Percentiles rank a stretch among this genome's conserved stretches.
Conservation (phyloP, 2,888 invertebrate species). For the Pristionchus mayeri region DNA sequence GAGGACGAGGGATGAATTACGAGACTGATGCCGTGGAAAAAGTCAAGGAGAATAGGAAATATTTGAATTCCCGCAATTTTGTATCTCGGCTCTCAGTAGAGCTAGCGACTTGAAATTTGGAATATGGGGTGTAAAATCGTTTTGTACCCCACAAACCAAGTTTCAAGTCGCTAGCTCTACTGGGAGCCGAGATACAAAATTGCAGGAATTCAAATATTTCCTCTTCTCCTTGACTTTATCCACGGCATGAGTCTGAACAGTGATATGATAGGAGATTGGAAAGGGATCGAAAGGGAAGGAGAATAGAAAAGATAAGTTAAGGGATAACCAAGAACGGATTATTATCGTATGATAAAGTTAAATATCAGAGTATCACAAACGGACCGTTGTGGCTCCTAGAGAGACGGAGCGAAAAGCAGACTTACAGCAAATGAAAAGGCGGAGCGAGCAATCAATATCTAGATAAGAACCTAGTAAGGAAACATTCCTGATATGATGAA, state of each 20-base stretch:
- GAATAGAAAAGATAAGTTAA: slow-evolving; percentile 29
- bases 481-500: slow-evolving; percentile 37
- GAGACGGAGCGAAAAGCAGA: slow-evolving; percentile 6
- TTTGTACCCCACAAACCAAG: no score
- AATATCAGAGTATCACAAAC: slow-evolving; percentile 37
- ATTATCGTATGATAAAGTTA: slow-evolving; percentile 26
- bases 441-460: slow-evolving; percentile 26
- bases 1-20: background rate
- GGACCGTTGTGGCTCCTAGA: background rate
- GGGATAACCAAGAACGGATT: background rate
- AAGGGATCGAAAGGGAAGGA: background rate
- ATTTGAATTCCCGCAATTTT: no score
- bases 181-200: no score
- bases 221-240: no score
- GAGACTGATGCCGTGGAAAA: no score
- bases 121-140: no score
- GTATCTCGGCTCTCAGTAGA: no score
- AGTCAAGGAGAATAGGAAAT: no score
- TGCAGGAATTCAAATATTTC: no score
- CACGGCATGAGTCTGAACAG: no score
- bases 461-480: slow-evolving; percentile 20
- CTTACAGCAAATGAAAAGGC: slow-evolving; percentile 1
- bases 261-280: slow-evolving; percentile 34
- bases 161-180: no score
- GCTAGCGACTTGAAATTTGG: no score